Base-by-base conservation (phyloP, 1,140 invertebrate genomes). In the Maconellicoccus hirsutus region DNA sequence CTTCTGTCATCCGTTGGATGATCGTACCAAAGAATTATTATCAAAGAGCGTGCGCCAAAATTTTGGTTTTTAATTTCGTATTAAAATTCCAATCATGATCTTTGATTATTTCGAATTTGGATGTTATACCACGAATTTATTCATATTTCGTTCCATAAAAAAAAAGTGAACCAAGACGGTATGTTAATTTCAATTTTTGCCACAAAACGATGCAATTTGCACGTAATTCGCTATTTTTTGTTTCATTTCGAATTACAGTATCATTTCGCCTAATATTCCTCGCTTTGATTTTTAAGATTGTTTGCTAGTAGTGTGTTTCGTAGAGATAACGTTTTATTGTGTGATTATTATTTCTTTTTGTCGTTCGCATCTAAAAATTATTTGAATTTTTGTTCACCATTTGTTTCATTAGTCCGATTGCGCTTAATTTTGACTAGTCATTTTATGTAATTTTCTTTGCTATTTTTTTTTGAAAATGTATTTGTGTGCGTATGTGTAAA, bases 301-400 rank as follows among this genome's bases (percentile, higher is more conserved):
- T 6, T 52, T 16, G 42, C n/a, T 8, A 52, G 10, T 52, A 52
- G 42, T 19, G 42, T 52, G 42, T 52, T 4, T 52, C 16, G 42
- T 52, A 52, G 42, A 52, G n/a, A 19, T 52, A 52, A 52, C n/a
- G 4, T 52, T 16, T 16, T 33, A 33, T 52, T 8, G 42, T 16
- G 6, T 52, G 42, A 52, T 52, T 52, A 69, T 27, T 25, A 2
- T 22, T 22, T 69, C 25, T 69, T 29, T 27, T 70, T 70, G 27
- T 29, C 27, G 69, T 70, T 70, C 25, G 2, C 21, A 16, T 23
- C 7, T 33, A 27, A 12, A 70, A 70, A 25, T 4, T n/a, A 23
- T 69, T 21, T 38, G 16, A 4, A 70, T 26, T 38, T 70, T 33
- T 33, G 6, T 70, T 69, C 29, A 16, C 72, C 61, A 23, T 27